phyloP scores from a whole-genome alignment of 2,888 invertebrate species.

The Synanthedon tipuliformis region DNA sequence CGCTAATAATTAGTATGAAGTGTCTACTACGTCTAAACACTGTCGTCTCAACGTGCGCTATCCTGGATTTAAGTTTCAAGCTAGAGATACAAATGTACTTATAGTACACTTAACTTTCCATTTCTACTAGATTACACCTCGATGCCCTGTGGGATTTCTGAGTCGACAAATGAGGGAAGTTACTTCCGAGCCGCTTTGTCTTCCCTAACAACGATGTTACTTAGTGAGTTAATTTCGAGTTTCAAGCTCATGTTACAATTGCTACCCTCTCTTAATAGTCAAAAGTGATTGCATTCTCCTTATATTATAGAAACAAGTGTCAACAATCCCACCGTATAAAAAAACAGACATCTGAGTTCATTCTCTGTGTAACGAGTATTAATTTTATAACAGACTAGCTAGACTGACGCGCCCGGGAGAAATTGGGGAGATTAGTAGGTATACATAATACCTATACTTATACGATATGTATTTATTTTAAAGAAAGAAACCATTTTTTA shows the following conservation, averaged over 20 bases:
- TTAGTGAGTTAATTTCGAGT: slow-evolving; percentile 23
- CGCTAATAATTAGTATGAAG: background rate
- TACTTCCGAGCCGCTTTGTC: slow-evolving; percentile 40
- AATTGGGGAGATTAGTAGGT: too few species aligned
- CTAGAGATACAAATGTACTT: background rate
- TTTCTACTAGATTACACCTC: slow-evolving; percentile 42
- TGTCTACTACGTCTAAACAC: background rate
- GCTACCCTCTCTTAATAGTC: background rate
- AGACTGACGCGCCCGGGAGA: too few species aligned
- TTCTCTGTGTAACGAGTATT: too few species aligned
- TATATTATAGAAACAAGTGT: too few species aligned
- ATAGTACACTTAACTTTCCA: slow-evolving; percentile 55
- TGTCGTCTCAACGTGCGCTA: background rate
- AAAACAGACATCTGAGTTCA: too few species aligned
- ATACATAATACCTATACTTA: too few species aligned
- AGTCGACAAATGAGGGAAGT: slow-evolving; percentile 48
- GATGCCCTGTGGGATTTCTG: slow-evolving; percentile 41
- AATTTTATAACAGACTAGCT: too few species aligned
- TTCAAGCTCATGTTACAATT: slow-evolving; percentile 8
- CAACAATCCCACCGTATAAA: too few species aligned
- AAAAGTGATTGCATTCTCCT: too few species aligned
- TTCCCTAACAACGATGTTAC: slow-evolving; percentile 22
- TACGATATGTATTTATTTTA: too few species aligned
- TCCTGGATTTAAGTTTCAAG: background rate
- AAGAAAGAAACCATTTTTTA: too few species aligned